Evolutionary conservation across 2,113 vertebrate species (phyloP).

Genomic region (Piprites chloris): DNA sequence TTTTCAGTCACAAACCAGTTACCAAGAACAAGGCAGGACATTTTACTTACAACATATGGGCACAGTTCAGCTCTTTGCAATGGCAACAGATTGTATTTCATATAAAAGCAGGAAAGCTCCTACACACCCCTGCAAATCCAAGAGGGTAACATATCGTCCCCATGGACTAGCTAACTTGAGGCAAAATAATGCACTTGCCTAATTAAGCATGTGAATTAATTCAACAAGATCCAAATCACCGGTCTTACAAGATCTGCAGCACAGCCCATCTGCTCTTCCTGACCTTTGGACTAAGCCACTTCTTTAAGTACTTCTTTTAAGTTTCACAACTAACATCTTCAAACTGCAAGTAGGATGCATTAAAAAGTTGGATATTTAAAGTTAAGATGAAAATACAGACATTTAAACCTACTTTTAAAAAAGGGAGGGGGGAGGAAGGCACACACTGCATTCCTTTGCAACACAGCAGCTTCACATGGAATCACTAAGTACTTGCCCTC

Average conservation of each 20-base stretch:
- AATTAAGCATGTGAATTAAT: neutral
- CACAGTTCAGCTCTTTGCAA: neutral
- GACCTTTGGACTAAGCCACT: neutral
- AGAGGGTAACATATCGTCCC: neutral
- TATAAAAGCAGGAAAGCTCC: neutral
- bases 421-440: rapidly evolving
- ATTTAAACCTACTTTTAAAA: neutral
- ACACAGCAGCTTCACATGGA: neutral
- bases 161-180: neutral
- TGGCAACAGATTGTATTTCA: neutral
- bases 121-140: neutral
- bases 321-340: neutral
- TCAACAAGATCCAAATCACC: neutral
- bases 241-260: neutral
- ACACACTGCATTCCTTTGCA: neutral
- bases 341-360: neutral
- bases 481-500: neutral
- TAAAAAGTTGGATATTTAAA: neutral
- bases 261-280: neutral
- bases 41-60: neutral
- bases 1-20: neutral
- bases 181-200: neutral
- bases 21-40: neutral
- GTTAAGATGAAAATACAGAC: neutral
- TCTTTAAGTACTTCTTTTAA: neutral